A percentile compares a stretch with the other conserved stretches of the same genome.
Conservation (phyloP, 2,113 vertebrate genomes). For the Eolophus roseicapilla region DNA sequence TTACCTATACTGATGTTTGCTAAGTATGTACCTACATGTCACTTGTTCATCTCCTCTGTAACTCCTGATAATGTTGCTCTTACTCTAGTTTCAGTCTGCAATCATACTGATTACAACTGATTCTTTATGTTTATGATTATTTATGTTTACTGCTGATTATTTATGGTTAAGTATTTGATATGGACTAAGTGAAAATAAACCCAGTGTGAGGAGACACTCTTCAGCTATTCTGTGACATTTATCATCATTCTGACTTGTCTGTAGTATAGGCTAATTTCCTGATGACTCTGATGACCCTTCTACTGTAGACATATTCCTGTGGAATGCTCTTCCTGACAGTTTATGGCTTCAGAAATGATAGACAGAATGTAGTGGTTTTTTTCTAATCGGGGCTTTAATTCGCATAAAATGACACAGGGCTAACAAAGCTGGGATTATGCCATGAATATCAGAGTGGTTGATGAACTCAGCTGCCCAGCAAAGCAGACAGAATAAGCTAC, state of each 20-base stretch:
- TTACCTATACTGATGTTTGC: background rate
- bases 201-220: background rate
- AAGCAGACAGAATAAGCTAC: background rate
- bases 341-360: background rate
- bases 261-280: background rate
- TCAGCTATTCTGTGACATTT: background rate
- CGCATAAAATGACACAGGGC: background rate
- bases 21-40: background rate
- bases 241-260: background rate
- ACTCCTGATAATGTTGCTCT: background rate
- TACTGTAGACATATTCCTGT: background rate
- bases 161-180: background rate
- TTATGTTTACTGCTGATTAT: background rate
- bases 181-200: background rate
- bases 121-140: background rate
- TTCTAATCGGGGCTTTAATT: background rate
- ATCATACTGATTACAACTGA: background rate
- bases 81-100: background rate
- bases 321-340: background rate
- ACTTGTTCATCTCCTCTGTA: background rate
- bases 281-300: background rate
- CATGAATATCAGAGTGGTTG: background rate
- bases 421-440: slow-evolving; percentile 2
- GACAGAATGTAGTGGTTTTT: accelerated
- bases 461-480: background rate